Evolutionary conservation across 2,797 vertebrate genomes (phyloP).

Genomic region (Mionectes olivaceus): DNA sequence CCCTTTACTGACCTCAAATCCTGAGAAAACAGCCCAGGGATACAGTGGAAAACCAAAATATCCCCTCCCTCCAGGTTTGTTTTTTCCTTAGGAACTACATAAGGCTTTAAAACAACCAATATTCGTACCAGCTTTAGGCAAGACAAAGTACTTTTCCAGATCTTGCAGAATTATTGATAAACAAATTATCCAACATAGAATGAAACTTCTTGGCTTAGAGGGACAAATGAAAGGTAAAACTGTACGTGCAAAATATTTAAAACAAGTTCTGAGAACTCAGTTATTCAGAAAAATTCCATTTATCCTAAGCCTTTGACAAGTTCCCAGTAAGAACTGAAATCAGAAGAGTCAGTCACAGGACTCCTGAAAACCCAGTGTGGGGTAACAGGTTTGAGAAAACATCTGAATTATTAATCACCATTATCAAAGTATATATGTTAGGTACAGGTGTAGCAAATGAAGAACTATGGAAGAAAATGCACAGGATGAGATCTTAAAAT

Average conservation of each 20-base stretch:
- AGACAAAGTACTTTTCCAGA: not conserved
- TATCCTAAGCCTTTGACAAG: not conserved
- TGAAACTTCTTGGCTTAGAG: not conserved
- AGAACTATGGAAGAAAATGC: not conserved
- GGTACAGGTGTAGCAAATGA: not conserved
- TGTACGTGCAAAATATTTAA: not conserved
- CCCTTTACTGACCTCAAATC: not conserved
- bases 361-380: not conserved
- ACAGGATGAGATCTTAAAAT: not conserved
- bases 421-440: rapidly evolving
- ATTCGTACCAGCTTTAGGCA: not conserved
- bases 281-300: not conserved
- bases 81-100: not conserved
- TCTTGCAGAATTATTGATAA: not conserved
- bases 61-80: not conserved
- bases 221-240: not conserved
- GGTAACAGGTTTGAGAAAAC: not conserved
- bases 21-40: not conserved
- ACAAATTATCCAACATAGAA: not conserved
- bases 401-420: not conserved
- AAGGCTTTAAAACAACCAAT: not conserved
- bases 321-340: not conserved
- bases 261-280: not conserved
- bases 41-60: not conserved
- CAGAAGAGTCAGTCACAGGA: not conserved